Conservation (phyloP, 1,140 invertebrate genomes). For the Drosophila prosaltans region DNA sequence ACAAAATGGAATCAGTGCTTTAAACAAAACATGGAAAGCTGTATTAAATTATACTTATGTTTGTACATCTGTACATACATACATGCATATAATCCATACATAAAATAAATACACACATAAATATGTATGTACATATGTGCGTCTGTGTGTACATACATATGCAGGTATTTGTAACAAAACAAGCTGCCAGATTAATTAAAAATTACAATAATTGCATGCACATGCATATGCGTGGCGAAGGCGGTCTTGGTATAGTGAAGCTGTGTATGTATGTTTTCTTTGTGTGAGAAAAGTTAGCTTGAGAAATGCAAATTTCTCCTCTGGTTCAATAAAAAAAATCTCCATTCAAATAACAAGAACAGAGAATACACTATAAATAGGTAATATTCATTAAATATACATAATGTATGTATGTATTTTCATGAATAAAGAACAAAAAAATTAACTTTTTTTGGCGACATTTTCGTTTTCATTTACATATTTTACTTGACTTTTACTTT, state of each 20-base stretch:
- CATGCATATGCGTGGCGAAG: slow-evolving; percentile 32
- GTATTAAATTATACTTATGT: neutral
- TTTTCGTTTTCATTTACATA: too few relatives aligned
- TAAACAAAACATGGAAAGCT: slow-evolving; percentile 76
- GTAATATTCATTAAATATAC: neutral
- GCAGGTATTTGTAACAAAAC: slow-evolving; percentile 55
- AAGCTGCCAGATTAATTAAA: slow-evolving; percentile 78
- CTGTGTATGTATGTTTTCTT: slow-evolving; percentile 41
- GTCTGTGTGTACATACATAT: neutral
- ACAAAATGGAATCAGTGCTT: slow-evolving; percentile 69
- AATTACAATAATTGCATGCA: slow-evolving; percentile 82
- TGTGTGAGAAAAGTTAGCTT: slow-evolving; percentile 72
- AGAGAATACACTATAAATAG: neutral
- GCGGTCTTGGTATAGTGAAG: neutral
- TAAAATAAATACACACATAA: slow-evolving; percentile 9
- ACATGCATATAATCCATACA: slow-evolving; percentile 1
- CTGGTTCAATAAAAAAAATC: slow-evolving; percentile 35
- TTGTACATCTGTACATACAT: neutral
- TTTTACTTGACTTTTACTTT: too few relatives aligned
- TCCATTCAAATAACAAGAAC: slow-evolving; percentile 21
- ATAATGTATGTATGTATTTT: too few relatives aligned
- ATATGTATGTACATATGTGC: neutral
- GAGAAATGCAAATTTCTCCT: slow-evolving; percentile 79
- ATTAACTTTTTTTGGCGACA: too few relatives aligned
- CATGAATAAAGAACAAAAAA: too few relatives aligned